phyloP scores from a whole-genome alignment of 2,888 invertebrate species.

The Adela reaumurella region DNA sequence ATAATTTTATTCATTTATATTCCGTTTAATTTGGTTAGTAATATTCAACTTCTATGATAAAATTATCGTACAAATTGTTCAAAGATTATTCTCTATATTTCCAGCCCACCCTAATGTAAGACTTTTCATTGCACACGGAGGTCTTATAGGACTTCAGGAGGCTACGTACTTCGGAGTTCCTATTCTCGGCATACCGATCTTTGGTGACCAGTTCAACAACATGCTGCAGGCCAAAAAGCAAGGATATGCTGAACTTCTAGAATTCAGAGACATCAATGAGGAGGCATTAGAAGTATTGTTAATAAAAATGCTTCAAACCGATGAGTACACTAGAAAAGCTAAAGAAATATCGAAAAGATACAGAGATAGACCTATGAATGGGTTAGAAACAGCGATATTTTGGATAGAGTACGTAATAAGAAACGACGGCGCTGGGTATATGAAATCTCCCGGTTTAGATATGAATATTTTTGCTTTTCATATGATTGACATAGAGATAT shows the following conservation, averaged over 20 bases:
- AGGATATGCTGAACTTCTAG: constrained; percentile 39
- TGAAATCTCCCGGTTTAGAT: constrained; percentile 44
- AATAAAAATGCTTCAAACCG: constrained; percentile 32
- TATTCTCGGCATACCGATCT: constrained; percentile 47
- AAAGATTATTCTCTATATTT: no score
- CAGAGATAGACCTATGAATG: constrained; percentile 49
- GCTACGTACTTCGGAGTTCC: constrained; percentile 60
- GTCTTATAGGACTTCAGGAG: constrained; percentile 62
- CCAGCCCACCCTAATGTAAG: constrained; percentile 54
- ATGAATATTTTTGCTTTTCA: constrained; percentile 35
- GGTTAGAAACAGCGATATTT: constrained; percentile 46
- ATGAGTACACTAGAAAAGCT: constrained; percentile 27
- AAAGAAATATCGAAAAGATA: constrained; percentile 38
- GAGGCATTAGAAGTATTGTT: constrained; percentile 26
- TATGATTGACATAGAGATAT: constrained; percentile 41
- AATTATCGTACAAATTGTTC: no score
- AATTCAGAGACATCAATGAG: constrained; percentile 39
- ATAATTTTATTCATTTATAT: no score
- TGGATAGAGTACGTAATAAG: constrained; percentile 58
- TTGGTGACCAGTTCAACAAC: constrained; percentile 49
- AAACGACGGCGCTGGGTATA: constrained; percentile 47
- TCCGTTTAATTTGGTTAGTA: no score
- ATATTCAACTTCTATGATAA: no score
- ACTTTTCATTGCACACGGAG: constrained; percentile 65
- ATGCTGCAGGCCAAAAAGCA: constrained; percentile 32